Base-by-base conservation (phyloP, 2,797 vertebrate species). In the Forpus xanthops region DNA sequence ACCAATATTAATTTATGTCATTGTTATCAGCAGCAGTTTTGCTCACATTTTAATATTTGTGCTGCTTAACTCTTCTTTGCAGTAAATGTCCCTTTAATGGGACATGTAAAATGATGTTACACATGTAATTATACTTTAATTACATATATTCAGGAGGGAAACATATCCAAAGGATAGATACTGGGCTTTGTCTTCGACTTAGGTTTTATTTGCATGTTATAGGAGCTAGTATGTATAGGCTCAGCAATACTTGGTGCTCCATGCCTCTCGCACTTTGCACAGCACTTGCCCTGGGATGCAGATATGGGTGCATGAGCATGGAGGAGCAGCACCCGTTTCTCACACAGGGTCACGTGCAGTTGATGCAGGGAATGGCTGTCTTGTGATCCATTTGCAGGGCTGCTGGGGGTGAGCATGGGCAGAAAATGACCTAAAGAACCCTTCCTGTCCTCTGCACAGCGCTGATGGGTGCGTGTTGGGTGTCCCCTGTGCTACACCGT, bases 391-490 rank as follows among this genome's bases (percentile, higher is more conserved):
- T 62, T 41, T 19, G 27, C 41, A 33, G 53, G 31, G 4, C 42
- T 44, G 25, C 30, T 28, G 0, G 1, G 16, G 11, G 20, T 3
- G 3, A 74, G n/a, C 18, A 25, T 0, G 1, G 52, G 56, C 42
- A 52, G 30, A 85, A 66, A 67, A 67, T 6, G 12, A 21, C 44
- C 72, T 60, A 14, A 60, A 93, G 30, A 1, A 0, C 9, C 5
- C 17, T 62, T 60, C 8, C 39, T 2, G 6, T 55, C 13, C 61
- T 73, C 72, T 0, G 0, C 9, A 1, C 0, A 1, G 39, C 3
- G 0, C 37, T 12, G 0, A 0, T 15, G 77, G 49, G 28, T 68
- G 33, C 0, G 0, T 3, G 3, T 2, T 14, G 37, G 58, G 12
- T 52, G 44, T 85, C 10, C 49, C 23, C 45, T 6, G 3, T 4